Conservation (phyloP, 2,888 invertebrate genomes). For the Argyresthia albistria region DNA sequence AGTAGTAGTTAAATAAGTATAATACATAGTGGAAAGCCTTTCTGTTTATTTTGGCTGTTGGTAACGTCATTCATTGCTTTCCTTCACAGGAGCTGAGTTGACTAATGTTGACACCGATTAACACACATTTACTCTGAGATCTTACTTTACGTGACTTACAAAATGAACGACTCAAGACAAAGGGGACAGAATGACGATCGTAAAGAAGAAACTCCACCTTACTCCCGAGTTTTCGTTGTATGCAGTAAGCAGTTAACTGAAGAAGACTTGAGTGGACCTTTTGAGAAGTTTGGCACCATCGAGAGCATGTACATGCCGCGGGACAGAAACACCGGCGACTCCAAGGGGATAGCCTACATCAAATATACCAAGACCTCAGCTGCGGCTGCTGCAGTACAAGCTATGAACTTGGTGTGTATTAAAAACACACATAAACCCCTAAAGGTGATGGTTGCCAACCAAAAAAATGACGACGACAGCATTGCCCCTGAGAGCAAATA, state of each 20-base stretch:
- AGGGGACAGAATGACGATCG: slow-evolving; percentile 33
- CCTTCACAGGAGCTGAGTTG: too few relatives aligned
- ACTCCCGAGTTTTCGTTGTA: slow-evolving; percentile 91
- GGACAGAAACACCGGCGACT: slow-evolving; percentile 85
- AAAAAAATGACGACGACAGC: slow-evolving; percentile 35
- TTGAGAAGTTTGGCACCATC: slow-evolving; percentile 85
- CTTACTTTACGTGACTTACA: not conserved
- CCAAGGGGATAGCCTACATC: slow-evolving; percentile 93
- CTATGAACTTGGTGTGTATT: slow-evolving; percentile 85
- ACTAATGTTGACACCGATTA: too few relatives aligned
- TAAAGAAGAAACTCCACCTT: slow-evolving; percentile 79
- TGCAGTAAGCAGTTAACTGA: slow-evolving; percentile 85
- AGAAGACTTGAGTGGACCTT: slow-evolving; percentile 83
- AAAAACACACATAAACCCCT: slow-evolving; percentile 79
- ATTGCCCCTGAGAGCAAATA: slow-evolving; percentile 38
- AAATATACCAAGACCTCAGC: slow-evolving; percentile 93
- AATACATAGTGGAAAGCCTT: too few relatives aligned
- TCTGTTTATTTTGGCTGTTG: too few relatives aligned
- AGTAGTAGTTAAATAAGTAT: too few relatives aligned
- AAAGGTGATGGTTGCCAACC: slow-evolving; percentile 91
- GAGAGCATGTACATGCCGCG: slow-evolving; percentile 92
- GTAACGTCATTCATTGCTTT: too few relatives aligned
- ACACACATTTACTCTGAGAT: too few relatives aligned
- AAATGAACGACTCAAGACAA: slow-evolving; percentile 18
- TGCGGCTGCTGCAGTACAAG: slow-evolving; percentile 90